phyloP scores from a whole-genome alignment of 2,797 vertebrate species.

The Bradypus variegatus region DNA sequence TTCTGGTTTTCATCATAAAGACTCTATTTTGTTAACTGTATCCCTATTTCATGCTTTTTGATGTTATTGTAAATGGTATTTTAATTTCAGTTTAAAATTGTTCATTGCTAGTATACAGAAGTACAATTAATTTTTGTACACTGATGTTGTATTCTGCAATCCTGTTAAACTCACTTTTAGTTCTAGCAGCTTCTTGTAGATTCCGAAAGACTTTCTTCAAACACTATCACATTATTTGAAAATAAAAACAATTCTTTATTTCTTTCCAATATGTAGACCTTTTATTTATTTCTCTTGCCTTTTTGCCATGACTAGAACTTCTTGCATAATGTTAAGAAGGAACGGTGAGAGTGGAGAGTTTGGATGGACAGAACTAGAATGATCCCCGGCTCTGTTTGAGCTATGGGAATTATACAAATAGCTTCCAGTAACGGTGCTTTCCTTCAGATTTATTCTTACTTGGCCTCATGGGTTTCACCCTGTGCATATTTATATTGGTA shows the following conservation, averaged over 20 bases:
- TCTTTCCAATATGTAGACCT: neutral
- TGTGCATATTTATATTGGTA: neutral
- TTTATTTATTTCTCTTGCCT: neutral
- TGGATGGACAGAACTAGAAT: neutral
- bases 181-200: neutral
- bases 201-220: neutral
- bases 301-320: neutral
- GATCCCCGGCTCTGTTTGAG: neutral
- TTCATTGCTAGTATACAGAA: neutral
- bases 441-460: neutral
- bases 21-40: neutral
- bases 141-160: neutral
- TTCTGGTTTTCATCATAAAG: neutral
- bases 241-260: neutral
- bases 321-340: neutral
- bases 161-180: neutral
- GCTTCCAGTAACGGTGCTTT: neutral
- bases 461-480: neutral
- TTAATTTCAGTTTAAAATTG: neutral
- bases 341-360: neutral
- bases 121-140: neutral
- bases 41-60: neutral
- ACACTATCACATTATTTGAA: neutral
- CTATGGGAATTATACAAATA: neutral
- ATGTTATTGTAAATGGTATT: neutral